Percentiles rank a stretch among this genome's conserved stretches.
Conservation (phyloP, 1,140 invertebrate species). For the Chrysomallon squamiferum region DNA sequence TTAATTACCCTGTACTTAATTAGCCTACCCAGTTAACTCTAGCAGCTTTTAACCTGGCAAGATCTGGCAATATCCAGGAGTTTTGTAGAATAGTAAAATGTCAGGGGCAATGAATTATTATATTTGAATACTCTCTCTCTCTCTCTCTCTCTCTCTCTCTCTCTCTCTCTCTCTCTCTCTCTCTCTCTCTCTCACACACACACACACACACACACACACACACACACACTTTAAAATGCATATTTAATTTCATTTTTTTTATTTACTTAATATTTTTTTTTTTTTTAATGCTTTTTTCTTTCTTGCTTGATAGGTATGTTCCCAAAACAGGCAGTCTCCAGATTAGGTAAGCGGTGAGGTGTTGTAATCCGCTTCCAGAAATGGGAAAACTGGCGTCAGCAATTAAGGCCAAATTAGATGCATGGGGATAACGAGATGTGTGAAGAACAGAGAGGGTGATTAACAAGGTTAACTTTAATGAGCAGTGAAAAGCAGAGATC, state of each 20-base stretch:
- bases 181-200: background rate
- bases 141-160: background rate
- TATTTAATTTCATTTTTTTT: background rate
- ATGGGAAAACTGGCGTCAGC: background rate
- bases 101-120: too few species aligned
- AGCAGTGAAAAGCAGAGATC: too few species aligned
- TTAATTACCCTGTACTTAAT: background rate
- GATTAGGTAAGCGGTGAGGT: background rate
- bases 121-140: background rate
- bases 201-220: slow-evolving; percentile 4
- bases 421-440: too few species aligned
- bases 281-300: background rate
- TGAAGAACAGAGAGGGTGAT: too few species aligned
- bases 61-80: too few species aligned
- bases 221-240: background rate
- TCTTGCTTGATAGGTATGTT: background rate
- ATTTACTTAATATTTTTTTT: background rate
- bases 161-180: background rate
- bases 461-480: too few species aligned
- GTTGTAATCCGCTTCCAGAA: background rate
- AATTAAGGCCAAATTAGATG: too few species aligned
- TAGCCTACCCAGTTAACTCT: background rate
- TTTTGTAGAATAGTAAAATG: too few species aligned
- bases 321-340: background rate
- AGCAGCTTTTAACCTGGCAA: background rate